Evolutionary conservation across 2,888 invertebrate genomes (phyloP).

Genomic region (Ditula angustiorana): DNA sequence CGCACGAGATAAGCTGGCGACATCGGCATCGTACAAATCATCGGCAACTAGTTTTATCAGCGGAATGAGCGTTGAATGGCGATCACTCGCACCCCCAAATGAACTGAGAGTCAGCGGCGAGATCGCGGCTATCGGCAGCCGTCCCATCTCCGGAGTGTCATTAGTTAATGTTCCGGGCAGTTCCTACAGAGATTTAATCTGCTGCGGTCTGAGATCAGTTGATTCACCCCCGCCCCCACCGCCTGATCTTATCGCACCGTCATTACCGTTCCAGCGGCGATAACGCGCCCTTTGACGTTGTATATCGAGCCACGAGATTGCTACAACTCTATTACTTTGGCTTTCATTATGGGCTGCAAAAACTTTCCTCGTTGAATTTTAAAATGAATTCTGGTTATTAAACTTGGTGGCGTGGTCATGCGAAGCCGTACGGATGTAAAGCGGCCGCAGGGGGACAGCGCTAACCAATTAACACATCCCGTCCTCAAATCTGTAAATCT

Average conservation of each 20-base stretch:
- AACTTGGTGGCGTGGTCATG: conserved; percentile 28
- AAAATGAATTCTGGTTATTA: conserved; percentile 2
- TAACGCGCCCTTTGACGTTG: conserved; percentile 59
- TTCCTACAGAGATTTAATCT: conserved; percentile 71
- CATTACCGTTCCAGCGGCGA: conserved; percentile 67
- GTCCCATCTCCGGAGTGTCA: conserved; percentile 68
- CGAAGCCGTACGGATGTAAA: conserved; percentile 59
- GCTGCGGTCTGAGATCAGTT: conserved; percentile 63
- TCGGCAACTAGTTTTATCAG: conserved; percentile 27
- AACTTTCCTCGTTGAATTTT: conserved; percentile 38
- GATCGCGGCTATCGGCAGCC: conserved; percentile 55
- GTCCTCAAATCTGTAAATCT: conserved; percentile 55
- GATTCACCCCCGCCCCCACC: conserved; percentile 55
- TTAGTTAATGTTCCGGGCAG: conserved; percentile 79
- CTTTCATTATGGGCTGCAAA: conserved; percentile 53
- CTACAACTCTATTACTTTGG: conserved; percentile 62
- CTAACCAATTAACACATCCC: conserved; percentile 66
- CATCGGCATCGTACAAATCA: conserved; percentile 4
- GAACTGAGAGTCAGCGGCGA: conserved; percentile 58
- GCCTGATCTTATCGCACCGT: conserved; percentile 55
- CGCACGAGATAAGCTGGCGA: neutral
- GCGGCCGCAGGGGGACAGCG: conserved; percentile 46
- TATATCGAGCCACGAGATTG: conserved; percentile 54
- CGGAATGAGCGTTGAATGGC: conserved; percentile 52
- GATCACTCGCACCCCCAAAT: conserved; percentile 63